Base-by-base conservation (phyloP, 2,888 invertebrate species). In the Hedychridium roseum region DNA sequence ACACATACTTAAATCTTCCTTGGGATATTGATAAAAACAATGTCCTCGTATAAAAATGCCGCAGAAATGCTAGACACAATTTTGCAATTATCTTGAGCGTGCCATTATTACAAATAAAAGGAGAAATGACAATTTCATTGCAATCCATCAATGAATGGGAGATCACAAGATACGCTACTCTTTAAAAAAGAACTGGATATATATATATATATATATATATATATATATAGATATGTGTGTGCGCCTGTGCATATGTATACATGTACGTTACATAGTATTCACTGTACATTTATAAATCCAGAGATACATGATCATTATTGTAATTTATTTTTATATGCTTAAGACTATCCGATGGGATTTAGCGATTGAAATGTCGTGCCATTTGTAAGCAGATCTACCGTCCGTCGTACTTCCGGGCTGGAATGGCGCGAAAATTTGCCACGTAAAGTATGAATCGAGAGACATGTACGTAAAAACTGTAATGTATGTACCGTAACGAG, bases 241-340 rank as follows among this genome's bases (percentile, higher is more conserved):
- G 36, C 21, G 17, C 28, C 15, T 32, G 26, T 35, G 30, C 6
- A 26, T 38, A 37, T 49, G 32, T 44, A 57, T 40, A 55, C 50
- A 43, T 52, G 60, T 54, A 68, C 55, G 54, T 67, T 56, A 69
- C 64, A 71, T 73, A 72, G 72, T 73, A 72, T 73, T 74, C 73
- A 71, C 60, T 72, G 71, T 74, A 73, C 60, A 70, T 73, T 73
- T 66, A 61, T 71, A 73, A 71, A 70, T 60, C 64, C 64, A 69
- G 63, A 71, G 68, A 71, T 71, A 73, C 69, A 71, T 68, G 66
- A 71, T 70, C 68, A 64, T 73, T 74, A 74, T 74, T 74, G 73
- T 75, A 73, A 75, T 75, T 75, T 75, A 75, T 75, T 75, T 75
- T 75, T 75, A 64, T 75, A 75, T 75, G 70, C 68, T 75, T 73